These are phyloP conservation scores for Yoshiicerus persimilis DNA, from an alignment of 1,140 invertebrate species.

Conservation along the genomic window DNA sequence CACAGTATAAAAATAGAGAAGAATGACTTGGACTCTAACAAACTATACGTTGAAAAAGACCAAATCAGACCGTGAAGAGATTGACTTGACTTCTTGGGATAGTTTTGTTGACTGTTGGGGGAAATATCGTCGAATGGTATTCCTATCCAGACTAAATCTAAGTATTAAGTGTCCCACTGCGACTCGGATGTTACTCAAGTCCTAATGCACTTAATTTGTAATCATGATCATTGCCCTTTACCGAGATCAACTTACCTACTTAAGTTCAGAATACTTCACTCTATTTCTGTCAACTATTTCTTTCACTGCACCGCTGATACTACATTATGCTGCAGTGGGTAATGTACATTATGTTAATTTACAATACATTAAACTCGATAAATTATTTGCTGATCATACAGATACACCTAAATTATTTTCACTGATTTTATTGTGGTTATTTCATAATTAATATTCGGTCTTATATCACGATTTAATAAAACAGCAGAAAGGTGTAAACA, in stretches of 20 bases:
- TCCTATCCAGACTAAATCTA: neutral
- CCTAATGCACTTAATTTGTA: constrained; percentile 24
- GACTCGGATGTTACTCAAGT: constrained; percentile 19
- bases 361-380: too few species aligned
- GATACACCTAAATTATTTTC: too few species aligned
- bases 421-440: too few species aligned
- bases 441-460: too few species aligned
- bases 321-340: neutral
- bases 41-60: neutral
- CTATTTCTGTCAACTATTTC: neutral
- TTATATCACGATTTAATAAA: too few species aligned
- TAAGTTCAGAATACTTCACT: neutral
- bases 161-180: constrained; percentile 18
- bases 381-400: too few species aligned
- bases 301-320: neutral
- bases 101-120: constrained; percentile 15
- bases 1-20: neutral
- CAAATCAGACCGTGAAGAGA: constrained; percentile 15
- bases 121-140: neutral
- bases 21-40: neutral
- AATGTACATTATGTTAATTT: neutral
- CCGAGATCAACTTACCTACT: constrained; percentile 19
- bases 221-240: constrained; percentile 23
- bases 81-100: neutral
- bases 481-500: neutral